Evolutionary conservation across 2,888 invertebrate species (phyloP), one percentile per base, ranked within the genome.

Genomic region (Caenorhabditis zanzibari): DNA sequence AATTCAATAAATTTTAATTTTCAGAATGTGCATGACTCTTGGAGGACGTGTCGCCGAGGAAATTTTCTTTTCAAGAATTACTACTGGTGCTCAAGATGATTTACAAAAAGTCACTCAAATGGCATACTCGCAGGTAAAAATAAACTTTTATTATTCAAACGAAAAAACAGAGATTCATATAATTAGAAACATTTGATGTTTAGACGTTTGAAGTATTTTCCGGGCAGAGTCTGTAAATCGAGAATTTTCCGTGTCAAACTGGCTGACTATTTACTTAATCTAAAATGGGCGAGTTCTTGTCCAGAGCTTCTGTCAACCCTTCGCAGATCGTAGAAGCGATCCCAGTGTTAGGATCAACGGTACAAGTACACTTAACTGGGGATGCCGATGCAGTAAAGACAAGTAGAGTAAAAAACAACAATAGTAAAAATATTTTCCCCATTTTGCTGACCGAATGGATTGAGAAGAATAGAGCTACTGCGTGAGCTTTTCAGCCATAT

Each of bases 1-100:
- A 59, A 19, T 59, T 19, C 12, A 9, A 32, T 24, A 28, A 38
- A 12, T 14, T 44, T 47, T 76, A 35, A 14, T 64, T 75, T 80
- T 72, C 61, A 86, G 88, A 82, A 89, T 89, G 89, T 89, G 89
- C 61, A 89, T 89, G 89, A 89, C 89, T 10, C 84, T 89, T 1
- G 89, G 88, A 58, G 88, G 88, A 52, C 66, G 89, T 28, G 98
- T 96, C 0, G 96, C 98, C 0, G 99, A 99, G 93, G 96, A 98
- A 93, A 94, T 99, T 86, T 99, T 99, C 94, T 99, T 99, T 92
- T 76, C 81, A 24, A 95, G 95, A 90, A 97, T 99, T 87, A 99
- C 99, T 2, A 99, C 99, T 0, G 99, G 99, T 0, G 99, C 99
- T 0, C 98, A 98, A 92, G 98, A 99, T 92, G 99, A 99, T 94